phyloP scores from a whole-genome alignment of 2,797 vertebrate genomes.

The Anisognathus igniventris region DNA sequence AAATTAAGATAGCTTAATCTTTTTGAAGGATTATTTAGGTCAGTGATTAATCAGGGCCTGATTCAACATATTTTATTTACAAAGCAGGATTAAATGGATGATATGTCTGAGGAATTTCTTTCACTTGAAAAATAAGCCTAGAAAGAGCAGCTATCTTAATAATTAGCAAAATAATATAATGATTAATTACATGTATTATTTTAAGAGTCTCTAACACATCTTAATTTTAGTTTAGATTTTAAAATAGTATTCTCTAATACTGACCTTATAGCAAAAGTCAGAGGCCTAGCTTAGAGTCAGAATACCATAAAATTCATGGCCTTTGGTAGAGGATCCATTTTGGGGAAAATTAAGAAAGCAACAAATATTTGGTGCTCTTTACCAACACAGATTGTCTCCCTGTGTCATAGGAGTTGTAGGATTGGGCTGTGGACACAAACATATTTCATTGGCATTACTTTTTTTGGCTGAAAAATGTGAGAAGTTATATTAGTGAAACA shows the following conservation, averaged over 20 bases:
- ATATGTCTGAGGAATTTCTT: background rate
- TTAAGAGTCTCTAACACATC: background rate
- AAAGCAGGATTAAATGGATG: slow-evolving; percentile 7
- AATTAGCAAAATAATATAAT: background rate
- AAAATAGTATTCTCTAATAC: background rate
- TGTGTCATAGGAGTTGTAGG: background rate
- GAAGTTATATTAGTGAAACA: background rate
- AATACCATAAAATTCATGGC: background rate
- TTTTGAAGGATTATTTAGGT: slow-evolving; percentile 38
- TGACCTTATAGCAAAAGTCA: background rate
- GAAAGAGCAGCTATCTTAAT: background rate
- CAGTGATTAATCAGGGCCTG: slow-evolving; percentile 9
- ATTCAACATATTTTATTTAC: slow-evolving; percentile 9
- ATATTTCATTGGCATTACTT: slow-evolving; percentile 15
- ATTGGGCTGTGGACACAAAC: background rate
- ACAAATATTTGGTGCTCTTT: slow-evolving; percentile 2
- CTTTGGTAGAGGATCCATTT: background rate
- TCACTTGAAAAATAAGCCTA: background rate
- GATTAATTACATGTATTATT: background rate
- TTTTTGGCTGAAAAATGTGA: slow-evolving; percentile 25
- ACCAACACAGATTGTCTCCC: slow-evolving; percentile 18
- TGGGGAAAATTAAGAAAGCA: background rate
- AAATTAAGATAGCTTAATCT: background rate
- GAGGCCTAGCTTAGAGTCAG: background rate
- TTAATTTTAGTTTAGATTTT: background rate